phyloP scores from a whole-genome alignment of 2,113 vertebrate species.

The Pedetes capensis region DNA sequence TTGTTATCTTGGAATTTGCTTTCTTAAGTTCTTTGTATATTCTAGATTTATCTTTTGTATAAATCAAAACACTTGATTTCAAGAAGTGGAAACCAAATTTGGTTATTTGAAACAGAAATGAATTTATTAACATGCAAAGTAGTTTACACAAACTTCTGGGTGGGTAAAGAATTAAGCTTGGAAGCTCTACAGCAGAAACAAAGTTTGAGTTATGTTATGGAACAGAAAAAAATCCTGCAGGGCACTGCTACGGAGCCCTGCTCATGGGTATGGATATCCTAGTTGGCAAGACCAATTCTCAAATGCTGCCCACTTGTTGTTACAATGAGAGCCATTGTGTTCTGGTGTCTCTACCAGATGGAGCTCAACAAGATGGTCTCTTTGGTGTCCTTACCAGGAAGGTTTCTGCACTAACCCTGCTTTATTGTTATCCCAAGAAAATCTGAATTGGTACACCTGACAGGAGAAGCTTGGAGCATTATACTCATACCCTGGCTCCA shows the following conservation, averaged over 20 bases:
- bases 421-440: neutral
- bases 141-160: neutral
- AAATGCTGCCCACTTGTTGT: neutral
- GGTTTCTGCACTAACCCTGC: neutral
- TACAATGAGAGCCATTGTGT: neutral
- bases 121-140: neutral
- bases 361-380: neutral
- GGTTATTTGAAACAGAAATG: neutral
- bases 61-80: neutral
- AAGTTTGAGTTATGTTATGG: neutral
- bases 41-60: too few species aligned
- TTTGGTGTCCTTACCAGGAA: neutral
- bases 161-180: neutral
- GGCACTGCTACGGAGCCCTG: neutral
- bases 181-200: neutral
- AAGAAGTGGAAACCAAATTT: neutral
- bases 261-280: fast-evolving
- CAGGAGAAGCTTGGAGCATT: neutral
- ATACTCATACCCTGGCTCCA: neutral
- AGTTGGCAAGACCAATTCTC: neutral
- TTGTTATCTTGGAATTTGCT: too few species aligned
- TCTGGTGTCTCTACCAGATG: neutral
- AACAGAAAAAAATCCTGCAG: neutral
- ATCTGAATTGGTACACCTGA: neutral
- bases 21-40: too few species aligned